Percentiles rank a stretch among this genome's conserved stretches.
Evolutionary conservation across 2,888 invertebrate genomes (phyloP).

Genomic region (Sarcophaga caerulescens): DNA sequence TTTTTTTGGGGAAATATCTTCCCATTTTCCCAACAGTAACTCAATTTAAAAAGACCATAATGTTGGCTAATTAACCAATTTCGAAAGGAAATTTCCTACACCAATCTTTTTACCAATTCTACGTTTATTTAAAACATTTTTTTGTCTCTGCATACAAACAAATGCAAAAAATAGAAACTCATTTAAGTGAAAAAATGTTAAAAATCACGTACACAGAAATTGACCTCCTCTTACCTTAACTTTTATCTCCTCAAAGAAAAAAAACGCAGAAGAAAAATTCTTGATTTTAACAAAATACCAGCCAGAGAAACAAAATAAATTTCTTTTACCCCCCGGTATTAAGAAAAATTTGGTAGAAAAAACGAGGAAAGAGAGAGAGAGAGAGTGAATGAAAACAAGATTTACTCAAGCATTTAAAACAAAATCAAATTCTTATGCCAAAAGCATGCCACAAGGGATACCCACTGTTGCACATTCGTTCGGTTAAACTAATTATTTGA

Average conservation of each 20-base stretch:
- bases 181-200: constrained; percentile 51
- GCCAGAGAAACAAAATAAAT: background rate
- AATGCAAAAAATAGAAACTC: constrained; percentile 12
- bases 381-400: constrained; percentile 31
- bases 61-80: constrained; percentile 51
- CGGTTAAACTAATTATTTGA: constrained; percentile 74
- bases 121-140: background rate
- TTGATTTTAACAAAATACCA: background rate
- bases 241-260: background rate
- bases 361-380: constrained; percentile 9
- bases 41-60: background rate
- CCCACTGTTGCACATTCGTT: constrained; percentile 63
- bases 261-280: constrained; percentile 8
- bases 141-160: background rate
- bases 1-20: background rate
- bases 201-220: constrained; percentile 61
- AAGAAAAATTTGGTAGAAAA: constrained; percentile 23
- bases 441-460: constrained; percentile 60
- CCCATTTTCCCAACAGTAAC: background rate
- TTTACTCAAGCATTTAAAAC: constrained; percentile 70
- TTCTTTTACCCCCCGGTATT: background rate
- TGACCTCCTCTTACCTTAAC: constrained; percentile 53
- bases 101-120: constrained; percentile 3
- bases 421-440: constrained; percentile 70
- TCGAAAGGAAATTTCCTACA: constrained; percentile 17